Evolutionary conservation across 2,797 vertebrate species (phyloP), one percentile per base, ranked within the genome.

Genomic region (Yasuhikotakia modesta): DNA sequence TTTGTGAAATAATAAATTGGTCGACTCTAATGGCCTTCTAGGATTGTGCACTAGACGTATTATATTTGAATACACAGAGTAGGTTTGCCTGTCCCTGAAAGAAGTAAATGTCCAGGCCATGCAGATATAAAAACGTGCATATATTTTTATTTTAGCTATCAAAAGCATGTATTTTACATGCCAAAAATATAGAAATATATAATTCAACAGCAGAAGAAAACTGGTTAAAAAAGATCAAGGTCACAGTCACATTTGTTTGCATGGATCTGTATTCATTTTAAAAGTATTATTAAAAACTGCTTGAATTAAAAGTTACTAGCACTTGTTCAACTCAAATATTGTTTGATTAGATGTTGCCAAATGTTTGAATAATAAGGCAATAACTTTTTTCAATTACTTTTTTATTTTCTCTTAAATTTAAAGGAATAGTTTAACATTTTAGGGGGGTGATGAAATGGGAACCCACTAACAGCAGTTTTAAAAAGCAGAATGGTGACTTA

Each of bases 21-120:
- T 73, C 52, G 27, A 52, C 10, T 22, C n/a, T 21, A 65, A 66
- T 7, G 21, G 11, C 52, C 65, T 74, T 65, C 16, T 66, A 52
- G 32, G 48, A 30, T 48, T 76, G 57, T 68, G 39, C 22, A 43
- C 13, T 58, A 58, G n/a, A 76, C 65, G 52, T 68, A 22, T 50
- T 39, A 39, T 50, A 52, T 61, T 14, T 43, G 27, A 77, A 77
- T 61, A 50, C 16, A 61, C 32, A 8, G 6, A 24, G 43, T 14
- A 39, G 52, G 30, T 69, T 68, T 76, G 57, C 10, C 17, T 46
- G 39, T 50, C 66, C 19, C 1, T 3, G 14, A 69, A 27, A 17
- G 30, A 19, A 58, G n/a, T 17, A 30, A 64, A 73, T 16, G 43
- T 46, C 45, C 27, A 77, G 60, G 68, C 14, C 22, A n/a, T 61